Conservation (phyloP, 1,140 invertebrate genomes). For the Plectrocnemia conspersa region DNA sequence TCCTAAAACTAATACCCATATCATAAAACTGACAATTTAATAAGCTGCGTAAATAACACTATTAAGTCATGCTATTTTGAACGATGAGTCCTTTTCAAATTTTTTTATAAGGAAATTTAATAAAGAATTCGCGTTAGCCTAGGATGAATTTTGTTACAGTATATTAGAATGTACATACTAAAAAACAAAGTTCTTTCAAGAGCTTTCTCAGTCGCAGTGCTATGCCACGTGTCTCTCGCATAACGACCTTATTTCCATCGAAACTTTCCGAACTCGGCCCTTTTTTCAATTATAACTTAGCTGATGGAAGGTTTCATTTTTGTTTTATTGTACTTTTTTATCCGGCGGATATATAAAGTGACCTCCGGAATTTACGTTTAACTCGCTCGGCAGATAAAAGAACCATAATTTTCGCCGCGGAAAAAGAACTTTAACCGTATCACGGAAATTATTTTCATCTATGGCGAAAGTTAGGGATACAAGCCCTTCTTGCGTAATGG, state of each 20-base stretch:
- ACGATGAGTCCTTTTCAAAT: too few relatives aligned
- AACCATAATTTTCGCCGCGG: constrained; percentile 10
- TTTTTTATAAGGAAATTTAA: too few relatives aligned
- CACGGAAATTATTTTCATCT: constrained; percentile 22
- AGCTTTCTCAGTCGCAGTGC: too few relatives aligned
- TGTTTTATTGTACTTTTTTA: neutral
- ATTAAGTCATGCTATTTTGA: too few relatives aligned
- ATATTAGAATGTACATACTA: too few relatives aligned
- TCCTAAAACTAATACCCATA: too few relatives aligned
- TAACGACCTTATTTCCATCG: constrained; percentile 5
- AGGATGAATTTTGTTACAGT: too few relatives aligned
- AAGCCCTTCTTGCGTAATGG: constrained; percentile 1
- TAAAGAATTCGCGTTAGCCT: too few relatives aligned
- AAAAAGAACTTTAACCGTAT: constrained; percentile 23
- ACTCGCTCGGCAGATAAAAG: constrained; percentile 11
- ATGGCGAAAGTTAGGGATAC: constrained; percentile 17
- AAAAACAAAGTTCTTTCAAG: too few relatives aligned
- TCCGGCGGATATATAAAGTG: neutral
- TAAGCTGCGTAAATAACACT: too few relatives aligned
- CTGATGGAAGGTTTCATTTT: neutral
- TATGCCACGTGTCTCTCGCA: neutral
- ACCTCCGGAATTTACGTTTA: constrained; percentile 3
- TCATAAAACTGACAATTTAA: too few relatives aligned
- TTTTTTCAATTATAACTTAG: constrained; percentile 10
- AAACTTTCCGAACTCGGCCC: neutral